Evolutionary conservation across 1,140 invertebrate genomes (phyloP).

Genomic region (Panagrolaimus sp.): DNA sequence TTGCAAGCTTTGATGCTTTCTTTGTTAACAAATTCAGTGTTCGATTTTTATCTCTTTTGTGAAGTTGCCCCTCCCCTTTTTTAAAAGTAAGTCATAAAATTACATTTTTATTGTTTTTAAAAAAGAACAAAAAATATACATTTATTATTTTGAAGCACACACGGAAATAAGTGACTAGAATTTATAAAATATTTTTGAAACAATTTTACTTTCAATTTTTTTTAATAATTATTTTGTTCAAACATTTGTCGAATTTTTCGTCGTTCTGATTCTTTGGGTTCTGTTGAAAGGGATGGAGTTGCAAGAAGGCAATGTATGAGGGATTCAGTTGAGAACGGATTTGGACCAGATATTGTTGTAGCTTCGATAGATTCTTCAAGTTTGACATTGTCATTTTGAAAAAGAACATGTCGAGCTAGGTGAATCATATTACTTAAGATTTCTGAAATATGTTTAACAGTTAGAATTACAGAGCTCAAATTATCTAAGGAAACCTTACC

Average conservation of each 20-base stretch:
- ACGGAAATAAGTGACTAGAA: too few relatives aligned
- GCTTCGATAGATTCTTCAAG: neutral
- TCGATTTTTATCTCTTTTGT: too few relatives aligned
- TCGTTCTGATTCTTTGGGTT: neutral
- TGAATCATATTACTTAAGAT: neutral
- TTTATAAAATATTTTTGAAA: too few relatives aligned
- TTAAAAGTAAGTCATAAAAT: too few relatives aligned
- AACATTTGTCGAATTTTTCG: slow-evolving; percentile 11
- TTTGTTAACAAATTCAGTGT: too few relatives aligned
- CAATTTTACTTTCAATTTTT: neutral
- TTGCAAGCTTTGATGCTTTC: too few relatives aligned
- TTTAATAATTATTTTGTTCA: slow-evolving; percentile 9
- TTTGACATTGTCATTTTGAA: neutral
- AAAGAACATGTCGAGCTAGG: neutral
- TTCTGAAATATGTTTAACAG: slow-evolving; percentile 1
- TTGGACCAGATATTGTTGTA: neutral
- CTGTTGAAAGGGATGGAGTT: neutral
- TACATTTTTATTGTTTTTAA: too few relatives aligned
- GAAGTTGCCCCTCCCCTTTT: too few relatives aligned
- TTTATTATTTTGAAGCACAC: too few relatives aligned
- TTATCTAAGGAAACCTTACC: neutral
- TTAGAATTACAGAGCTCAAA: neutral
- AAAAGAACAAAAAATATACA: too few relatives aligned
- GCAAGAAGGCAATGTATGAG: neutral
- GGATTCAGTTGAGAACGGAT: neutral